Percentiles rank a stretch among this genome's conserved stretches.
These are phyloP conservation scores for Manduca sexta DNA, from an alignment of 1,140 invertebrate species.

Conservation along the genomic window DNA sequence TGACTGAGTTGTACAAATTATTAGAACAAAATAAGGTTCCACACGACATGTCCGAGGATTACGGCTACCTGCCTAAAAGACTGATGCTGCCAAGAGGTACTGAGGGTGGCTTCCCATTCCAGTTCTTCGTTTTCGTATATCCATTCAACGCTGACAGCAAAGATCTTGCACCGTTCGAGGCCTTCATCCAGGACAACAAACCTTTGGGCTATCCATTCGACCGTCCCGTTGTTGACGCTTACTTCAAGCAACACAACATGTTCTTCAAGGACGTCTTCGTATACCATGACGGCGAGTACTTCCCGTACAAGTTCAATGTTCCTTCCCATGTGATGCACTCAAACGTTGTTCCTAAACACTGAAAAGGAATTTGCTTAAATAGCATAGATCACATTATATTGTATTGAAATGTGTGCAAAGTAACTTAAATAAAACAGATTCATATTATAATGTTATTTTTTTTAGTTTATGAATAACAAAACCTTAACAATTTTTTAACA, in stretches of 20 bases:
- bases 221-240: constrained; percentile 72
- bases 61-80: constrained; percentile 76
- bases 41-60: constrained; percentile 68
- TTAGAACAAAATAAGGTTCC: constrained; percentile 72
- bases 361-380: neutral
- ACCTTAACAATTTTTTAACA: too few relatives aligned
- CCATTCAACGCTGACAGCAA: constrained; percentile 48
- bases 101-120: constrained; percentile 76
- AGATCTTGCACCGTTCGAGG: constrained; percentile 29
- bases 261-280: constrained; percentile 78
- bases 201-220: constrained; percentile 81
- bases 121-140: constrained; percentile 78
- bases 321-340: constrained; percentile 21
- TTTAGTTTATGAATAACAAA: constrained; percentile 6
- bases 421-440: constrained; percentile 5
- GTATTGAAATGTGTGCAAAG: constrained; percentile 3
- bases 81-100: constrained; percentile 81
- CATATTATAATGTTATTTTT: neutral
- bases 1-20: constrained; percentile 74
- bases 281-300: constrained; percentile 75
- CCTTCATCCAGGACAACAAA: constrained; percentile 59
- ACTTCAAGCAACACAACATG: constrained; percentile 78
- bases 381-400: neutral
- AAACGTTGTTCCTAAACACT: constrained; percentile 8
- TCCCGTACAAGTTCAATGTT: constrained; percentile 40